These are phyloP conservation scores for Sparus aurata DNA, from an alignment of 2,797 vertebrate species.

Conservation along the genomic window DNA sequence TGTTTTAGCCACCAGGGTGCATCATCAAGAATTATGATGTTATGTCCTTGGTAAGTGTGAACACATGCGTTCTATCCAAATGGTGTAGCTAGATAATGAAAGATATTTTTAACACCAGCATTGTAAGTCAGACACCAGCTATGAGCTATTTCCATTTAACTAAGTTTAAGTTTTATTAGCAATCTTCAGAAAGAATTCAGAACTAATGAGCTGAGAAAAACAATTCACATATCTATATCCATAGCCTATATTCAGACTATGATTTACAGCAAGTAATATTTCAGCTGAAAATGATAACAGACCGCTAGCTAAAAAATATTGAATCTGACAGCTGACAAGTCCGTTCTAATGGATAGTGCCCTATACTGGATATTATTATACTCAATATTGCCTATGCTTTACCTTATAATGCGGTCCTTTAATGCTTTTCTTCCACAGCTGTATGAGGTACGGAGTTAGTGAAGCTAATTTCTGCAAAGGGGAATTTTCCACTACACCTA, in stretches of 20 bases:
- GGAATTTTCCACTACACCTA: slow-evolving; percentile 4
- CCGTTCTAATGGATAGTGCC: not conserved
- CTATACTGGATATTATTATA: not conserved
- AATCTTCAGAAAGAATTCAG: not conserved
- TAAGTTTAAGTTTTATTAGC: too few species aligned
- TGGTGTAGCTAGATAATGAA: slow-evolving; percentile 12
- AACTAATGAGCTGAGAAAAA: slow-evolving; percentile 10
- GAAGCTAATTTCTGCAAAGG: not conserved
- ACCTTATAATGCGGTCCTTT: not conserved
- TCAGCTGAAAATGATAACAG: slow-evolving; percentile 7
- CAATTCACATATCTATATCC: not conserved
- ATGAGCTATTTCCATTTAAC: not conserved
- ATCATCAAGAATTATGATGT: slow-evolving; percentile 4
- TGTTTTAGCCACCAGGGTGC: slow-evolving; percentile 14
- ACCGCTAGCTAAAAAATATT: not conserved
- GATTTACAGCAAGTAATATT: slow-evolving; percentile 21
- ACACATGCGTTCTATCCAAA: slow-evolving; percentile 11
- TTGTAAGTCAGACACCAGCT: not conserved
- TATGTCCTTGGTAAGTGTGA: not conserved
- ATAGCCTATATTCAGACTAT: not conserved
- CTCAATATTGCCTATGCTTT: not conserved
- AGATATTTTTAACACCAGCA: too few species aligned
- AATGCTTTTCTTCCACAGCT: not conserved
- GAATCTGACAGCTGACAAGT: not conserved
- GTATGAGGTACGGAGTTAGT: not conserved